A percentile compares a stretch with the other conserved stretches of the same genome.
Evolutionary conservation across 2,888 invertebrate species (phyloP).

Genomic region (Polydrusus cervinus): DNA sequence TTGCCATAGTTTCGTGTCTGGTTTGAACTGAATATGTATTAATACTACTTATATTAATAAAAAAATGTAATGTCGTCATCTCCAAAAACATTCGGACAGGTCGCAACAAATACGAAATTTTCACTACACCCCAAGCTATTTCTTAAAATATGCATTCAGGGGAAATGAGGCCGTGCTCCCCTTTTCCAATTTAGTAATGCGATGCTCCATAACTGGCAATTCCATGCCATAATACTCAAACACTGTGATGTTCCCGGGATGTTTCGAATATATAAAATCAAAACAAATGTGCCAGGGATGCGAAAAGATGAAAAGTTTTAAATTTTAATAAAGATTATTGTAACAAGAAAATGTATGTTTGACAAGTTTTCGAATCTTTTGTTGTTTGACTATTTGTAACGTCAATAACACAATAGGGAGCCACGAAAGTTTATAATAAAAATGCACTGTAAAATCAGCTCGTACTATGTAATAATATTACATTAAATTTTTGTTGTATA

Average conservation of each 20-base stretch:
- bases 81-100: constrained; percentile 30
- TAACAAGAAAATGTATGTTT: too few relatives aligned
- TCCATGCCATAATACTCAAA: constrained; percentile 44
- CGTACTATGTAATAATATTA: too few relatives aligned
- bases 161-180: constrained; percentile 44
- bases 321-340: too few relatives aligned
- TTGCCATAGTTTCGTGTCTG: too few relatives aligned
- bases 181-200: constrained; percentile 58
- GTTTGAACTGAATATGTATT: too few relatives aligned
- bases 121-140: constrained; percentile 47
- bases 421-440: too few relatives aligned
- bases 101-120: constrained; percentile 39
- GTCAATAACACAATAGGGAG: too few relatives aligned
- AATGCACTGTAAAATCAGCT: too few relatives aligned
- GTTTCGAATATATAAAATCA: constrained; percentile 31
- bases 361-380: too few relatives aligned
- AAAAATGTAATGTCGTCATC: constrained; percentile 6
- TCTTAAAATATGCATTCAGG: constrained; percentile 44
- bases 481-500: too few relatives aligned
- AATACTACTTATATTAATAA: too few relatives aligned
- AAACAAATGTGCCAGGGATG: constrained; percentile 12
- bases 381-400: too few relatives aligned
- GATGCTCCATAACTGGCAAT: constrained; percentile 53
- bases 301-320: constrained; percentile 8
- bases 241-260: constrained; percentile 28